A percentile compares a stretch with the other conserved stretches of the same genome.
These are phyloP conservation scores for Alcis repandata DNA, from an alignment of 2,888 invertebrate genomes.

Conservation along the genomic window DNA sequence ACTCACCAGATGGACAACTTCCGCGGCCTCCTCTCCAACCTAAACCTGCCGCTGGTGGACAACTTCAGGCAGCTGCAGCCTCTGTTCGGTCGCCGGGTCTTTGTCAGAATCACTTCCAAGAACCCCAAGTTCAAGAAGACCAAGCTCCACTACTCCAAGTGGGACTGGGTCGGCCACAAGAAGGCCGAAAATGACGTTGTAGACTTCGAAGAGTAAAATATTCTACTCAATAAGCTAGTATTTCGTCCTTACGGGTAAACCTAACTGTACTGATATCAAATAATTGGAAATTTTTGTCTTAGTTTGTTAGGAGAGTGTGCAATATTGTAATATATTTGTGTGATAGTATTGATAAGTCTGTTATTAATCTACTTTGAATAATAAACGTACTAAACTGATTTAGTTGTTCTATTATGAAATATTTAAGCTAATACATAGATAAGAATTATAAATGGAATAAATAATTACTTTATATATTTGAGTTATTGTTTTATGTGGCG, in stretches of 20 bases:
- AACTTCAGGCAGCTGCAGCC: constrained; percentile 90
- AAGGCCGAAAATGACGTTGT: constrained; percentile 80
- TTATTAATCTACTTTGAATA: constrained; percentile 48
- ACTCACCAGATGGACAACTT: constrained; percentile 87
- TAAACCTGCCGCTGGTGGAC: constrained; percentile 88
- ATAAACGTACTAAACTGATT: constrained; percentile 49
- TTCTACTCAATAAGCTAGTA: not conserved
- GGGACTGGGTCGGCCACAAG: constrained; percentile 88
- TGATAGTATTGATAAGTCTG: constrained; percentile 57
- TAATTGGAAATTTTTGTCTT: constrained; percentile 45
- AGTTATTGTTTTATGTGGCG: constrained; percentile 56
- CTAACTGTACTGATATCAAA: constrained; percentile 41
- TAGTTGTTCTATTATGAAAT: constrained; percentile 54
- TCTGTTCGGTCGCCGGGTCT: constrained; percentile 89
- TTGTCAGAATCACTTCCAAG: constrained; percentile 87
- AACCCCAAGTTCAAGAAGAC: constrained; percentile 86
- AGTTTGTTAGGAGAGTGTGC: constrained; percentile 71
- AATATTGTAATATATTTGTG: constrained; percentile 63
- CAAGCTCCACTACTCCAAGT: constrained; percentile 87
- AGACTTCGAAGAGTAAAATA: constrained; percentile 77
- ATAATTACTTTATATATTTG: constrained; percentile 18
- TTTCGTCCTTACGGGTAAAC: constrained; percentile 31
- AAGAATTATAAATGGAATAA: constrained; percentile 21
- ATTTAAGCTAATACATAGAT: constrained; percentile 47
- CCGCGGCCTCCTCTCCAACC: constrained; percentile 88